phyloP scores from a whole-genome alignment of 2,888 invertebrate species.

The Zele albiditarsus region DNA sequence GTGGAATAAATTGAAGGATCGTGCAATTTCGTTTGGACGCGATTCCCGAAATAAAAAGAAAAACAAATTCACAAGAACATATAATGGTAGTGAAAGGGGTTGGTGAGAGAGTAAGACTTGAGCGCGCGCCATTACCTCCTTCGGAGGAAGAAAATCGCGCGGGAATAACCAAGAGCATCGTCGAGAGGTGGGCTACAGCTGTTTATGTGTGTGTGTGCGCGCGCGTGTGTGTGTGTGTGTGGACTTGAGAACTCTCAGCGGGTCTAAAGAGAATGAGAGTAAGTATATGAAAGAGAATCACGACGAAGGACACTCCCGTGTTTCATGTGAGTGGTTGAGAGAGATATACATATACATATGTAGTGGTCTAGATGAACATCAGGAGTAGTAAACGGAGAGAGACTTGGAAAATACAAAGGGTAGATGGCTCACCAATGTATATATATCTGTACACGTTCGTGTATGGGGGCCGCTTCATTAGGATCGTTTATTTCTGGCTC shows the following conservation, averaged over 20 bases:
- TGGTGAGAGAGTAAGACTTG: background rate
- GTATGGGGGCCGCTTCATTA: conserved; percentile 53
- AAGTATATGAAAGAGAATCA: background rate
- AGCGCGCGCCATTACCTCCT: background rate
- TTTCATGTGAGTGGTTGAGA: background rate
- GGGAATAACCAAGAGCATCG: background rate
- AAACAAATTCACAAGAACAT: background rate
- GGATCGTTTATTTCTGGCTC: conserved; percentile 55
- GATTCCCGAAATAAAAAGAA: background rate
- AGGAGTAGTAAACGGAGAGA: conserved; percentile 13
- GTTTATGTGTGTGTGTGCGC: background rate
- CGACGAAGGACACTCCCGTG: background rate
- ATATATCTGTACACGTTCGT: background rate
- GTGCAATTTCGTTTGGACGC: conserved; percentile 17
- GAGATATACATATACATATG: background rate
- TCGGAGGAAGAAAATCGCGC: background rate
- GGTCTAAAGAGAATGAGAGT: background rate
- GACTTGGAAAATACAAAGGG: conserved; percentile 37
- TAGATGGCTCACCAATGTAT: conserved; percentile 22
- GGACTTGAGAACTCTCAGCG: background rate
- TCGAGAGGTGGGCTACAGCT: background rate
- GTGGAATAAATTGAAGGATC: conserved; percentile 33
- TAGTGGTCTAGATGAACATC: background rate
- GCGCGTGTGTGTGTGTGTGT: background rate
- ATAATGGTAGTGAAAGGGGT: background rate